Conservation (phyloP, 1,140 invertebrate species). For the Pogonomyrmex californicus region DNA sequence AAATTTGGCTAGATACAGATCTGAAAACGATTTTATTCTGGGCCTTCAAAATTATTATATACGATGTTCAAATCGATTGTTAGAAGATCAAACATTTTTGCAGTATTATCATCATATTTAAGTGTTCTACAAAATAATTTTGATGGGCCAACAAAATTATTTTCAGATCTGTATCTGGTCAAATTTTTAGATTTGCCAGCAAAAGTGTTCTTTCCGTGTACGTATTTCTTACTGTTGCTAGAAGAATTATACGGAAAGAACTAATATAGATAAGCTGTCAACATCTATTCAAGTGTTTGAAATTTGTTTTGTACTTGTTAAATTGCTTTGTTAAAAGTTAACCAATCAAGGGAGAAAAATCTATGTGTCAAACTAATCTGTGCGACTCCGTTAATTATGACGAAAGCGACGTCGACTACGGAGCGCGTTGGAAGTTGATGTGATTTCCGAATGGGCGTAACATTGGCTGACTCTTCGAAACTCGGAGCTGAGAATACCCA, state of each 20-base stretch:
- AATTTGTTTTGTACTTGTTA: neutral
- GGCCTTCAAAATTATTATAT: no score
- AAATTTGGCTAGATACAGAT: no score
- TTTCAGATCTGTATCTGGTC: no score
- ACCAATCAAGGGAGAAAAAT: neutral
- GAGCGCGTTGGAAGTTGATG: conserved; percentile 42
- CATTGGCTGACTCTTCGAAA: conserved; percentile 23
- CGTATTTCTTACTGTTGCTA: neutral
- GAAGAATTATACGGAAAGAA: neutral
- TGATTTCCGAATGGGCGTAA: conserved; percentile 24
- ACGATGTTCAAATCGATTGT: no score
- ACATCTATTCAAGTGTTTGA: neutral
- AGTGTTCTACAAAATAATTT: no score
- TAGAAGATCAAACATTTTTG: no score
- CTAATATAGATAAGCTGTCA: neutral
- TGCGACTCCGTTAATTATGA: neutral
- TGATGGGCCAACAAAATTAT: no score
- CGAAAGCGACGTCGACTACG: neutral
- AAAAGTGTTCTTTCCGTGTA: neutral
- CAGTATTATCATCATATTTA: no score
- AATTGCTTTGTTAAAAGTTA: neutral
- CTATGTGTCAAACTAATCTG: neutral
- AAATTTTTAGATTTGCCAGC: no score
- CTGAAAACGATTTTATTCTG: no score
- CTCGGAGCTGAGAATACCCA: neutral